Evolutionary conservation across 2,888 invertebrate genomes (phyloP).

Genomic region (Cantharis rustica): DNA sequence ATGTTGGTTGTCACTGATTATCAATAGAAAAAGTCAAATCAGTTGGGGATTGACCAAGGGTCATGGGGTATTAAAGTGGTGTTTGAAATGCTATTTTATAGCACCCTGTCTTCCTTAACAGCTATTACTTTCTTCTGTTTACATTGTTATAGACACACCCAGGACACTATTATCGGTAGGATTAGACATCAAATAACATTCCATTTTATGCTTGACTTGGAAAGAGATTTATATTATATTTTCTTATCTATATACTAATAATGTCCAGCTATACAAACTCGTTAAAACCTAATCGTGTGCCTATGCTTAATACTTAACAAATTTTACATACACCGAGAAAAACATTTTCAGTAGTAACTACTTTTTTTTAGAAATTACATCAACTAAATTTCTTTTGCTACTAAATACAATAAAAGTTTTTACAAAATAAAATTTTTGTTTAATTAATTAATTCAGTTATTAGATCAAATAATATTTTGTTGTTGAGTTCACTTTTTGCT

Average conservation of each 20-base stretch:
- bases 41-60: slow-evolving; percentile 50
- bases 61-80: slow-evolving; percentile 49
- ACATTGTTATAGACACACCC: slow-evolving; percentile 49
- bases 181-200: background rate
- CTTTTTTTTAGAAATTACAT: too few relatives aligned
- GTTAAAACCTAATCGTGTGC: too few relatives aligned
- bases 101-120: slow-evolving; percentile 46
- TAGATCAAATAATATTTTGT: too few relatives aligned
- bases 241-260: background rate
- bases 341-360: too few relatives aligned
- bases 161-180: slow-evolving; percentile 5
- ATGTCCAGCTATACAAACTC: too few relatives aligned
- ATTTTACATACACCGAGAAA: too few relatives aligned
- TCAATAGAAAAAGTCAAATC: slow-evolving; percentile 45
- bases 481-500: too few relatives aligned
- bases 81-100: slow-evolving; percentile 47
- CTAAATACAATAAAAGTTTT: too few relatives aligned
- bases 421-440: too few relatives aligned
- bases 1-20: slow-evolving; percentile 36
- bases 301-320: too few relatives aligned
- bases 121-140: slow-evolving; percentile 47
- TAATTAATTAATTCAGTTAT: too few relatives aligned
- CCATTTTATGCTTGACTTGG: background rate
- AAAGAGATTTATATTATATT: background rate
- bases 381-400: too few relatives aligned